Percentiles rank a stretch among this genome's conserved stretches.
Conservation (phyloP, 2,888 invertebrate species). For the Leptogaster cylindrica region DNA sequence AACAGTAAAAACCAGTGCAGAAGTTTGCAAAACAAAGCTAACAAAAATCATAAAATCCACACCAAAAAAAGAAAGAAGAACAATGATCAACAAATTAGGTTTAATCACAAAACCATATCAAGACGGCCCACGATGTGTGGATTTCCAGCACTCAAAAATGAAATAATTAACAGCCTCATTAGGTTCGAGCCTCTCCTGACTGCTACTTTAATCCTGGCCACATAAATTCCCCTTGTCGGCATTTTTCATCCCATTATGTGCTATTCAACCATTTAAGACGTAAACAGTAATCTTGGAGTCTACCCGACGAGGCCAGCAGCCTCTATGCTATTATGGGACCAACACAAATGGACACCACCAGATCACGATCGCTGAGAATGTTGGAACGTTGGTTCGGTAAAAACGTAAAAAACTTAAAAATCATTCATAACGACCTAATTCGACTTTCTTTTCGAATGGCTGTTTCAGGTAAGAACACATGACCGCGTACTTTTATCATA, state of each 20-base stretch:
- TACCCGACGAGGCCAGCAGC: conserved; percentile 5
- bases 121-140: too few relatives aligned
- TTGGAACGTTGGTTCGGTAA: neutral
- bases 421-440: conserved; percentile 36
- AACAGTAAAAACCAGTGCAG: too few relatives aligned
- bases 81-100: too few relatives aligned
- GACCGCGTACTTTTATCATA: conserved; percentile 9
- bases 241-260: conserved; percentile 24
- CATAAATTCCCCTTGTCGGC: conserved; percentile 27
- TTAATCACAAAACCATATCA: too few relatives aligned
- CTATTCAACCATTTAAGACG: conserved; percentile 24
- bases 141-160: conserved; percentile 9
- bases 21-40: too few relatives aligned
- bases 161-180: conserved; percentile 25
- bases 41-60: too few relatives aligned
- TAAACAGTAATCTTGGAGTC: conserved; percentile 27
- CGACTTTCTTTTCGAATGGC: conserved; percentile 16
- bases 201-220: conserved; percentile 27
- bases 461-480: neutral
- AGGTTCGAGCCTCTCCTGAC: conserved; percentile 9
- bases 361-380: neutral
- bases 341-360: conserved; percentile 28
- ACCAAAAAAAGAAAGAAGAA: too few relatives aligned
- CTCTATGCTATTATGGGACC: conserved; percentile 30
- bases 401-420: conserved; percentile 12